These are phyloP conservation scores for Tortricodes alternella DNA, from an alignment of 2,888 invertebrate genomes.

Conservation along the genomic window DNA sequence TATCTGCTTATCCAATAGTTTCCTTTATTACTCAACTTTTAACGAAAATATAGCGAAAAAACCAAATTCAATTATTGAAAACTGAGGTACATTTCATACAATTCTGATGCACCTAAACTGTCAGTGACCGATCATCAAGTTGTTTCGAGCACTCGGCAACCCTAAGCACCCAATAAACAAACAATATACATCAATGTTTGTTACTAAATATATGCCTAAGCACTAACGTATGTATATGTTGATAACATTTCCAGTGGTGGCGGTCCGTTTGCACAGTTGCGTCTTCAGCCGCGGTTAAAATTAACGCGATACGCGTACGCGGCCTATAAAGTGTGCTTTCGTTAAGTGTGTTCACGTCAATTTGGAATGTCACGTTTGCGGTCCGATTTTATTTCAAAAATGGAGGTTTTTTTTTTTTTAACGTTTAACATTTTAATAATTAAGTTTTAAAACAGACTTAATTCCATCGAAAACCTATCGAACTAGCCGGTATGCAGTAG, in stretches of 20 bases:
- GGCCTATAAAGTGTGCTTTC: constrained; percentile 38
- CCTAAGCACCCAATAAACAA: constrained; percentile 16
- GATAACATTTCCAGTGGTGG: constrained; percentile 45
- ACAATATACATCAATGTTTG: constrained; percentile 32
- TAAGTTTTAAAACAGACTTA: too few species aligned
- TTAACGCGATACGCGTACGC: neutral
- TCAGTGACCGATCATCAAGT: too few species aligned
- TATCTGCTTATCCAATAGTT: neutral
- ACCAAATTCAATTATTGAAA: too few species aligned
- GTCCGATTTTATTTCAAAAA: too few species aligned
- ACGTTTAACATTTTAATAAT: too few species aligned
- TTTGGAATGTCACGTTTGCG: neutral
- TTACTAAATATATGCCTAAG: constrained; percentile 6
- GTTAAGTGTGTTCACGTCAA: constrained; percentile 48
- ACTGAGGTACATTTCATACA: too few species aligned
- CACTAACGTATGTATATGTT: constrained; percentile 19
- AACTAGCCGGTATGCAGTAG: too few species aligned
- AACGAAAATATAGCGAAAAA: too few species aligned
- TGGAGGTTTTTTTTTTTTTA: too few species aligned
- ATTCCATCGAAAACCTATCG: too few species aligned
- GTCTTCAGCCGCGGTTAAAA: neutral
- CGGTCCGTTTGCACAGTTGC: constrained; percentile 37
- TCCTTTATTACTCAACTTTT: neutral
- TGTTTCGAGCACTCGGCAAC: neutral
- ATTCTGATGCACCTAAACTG: too few species aligned